Conservation (phyloP, 1,140 invertebrate genomes). For the Temnothorax longispinosus region DNA sequence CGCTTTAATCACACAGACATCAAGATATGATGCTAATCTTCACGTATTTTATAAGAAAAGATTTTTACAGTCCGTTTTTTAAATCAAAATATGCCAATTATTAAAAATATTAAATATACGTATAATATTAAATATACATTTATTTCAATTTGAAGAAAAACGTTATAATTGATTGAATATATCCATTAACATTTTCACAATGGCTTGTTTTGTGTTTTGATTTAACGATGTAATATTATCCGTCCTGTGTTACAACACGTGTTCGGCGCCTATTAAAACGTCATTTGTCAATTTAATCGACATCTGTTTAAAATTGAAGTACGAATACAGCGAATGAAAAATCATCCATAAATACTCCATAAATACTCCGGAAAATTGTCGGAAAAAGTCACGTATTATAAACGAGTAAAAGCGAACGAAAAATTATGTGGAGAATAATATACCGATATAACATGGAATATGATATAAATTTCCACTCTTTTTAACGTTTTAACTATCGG, state of each 20-base stretch:
- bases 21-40: background rate
- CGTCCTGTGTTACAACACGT: background rate
- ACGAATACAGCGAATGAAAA: background rate
- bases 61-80: background rate
- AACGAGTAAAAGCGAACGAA: background rate
- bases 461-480: background rate
- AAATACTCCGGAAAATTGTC: background rate
- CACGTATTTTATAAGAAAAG: background rate
- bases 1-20: background rate
- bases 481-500: background rate
- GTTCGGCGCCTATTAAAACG: constrained; percentile 34
- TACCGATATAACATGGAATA: background rate
- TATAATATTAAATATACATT: background rate
- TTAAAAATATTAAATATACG: background rate
- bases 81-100: background rate
- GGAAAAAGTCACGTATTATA: background rate
- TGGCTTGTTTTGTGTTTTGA: background rate
- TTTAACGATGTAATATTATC: constrained; percentile 44
- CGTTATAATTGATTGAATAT: background rate
- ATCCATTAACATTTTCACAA: background rate
- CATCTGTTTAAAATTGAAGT: background rate
- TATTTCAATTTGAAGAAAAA: background rate
- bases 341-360: background rate
- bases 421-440: background rate
- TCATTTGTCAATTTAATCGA: constrained; percentile 33